A percentile compares a stretch with the other conserved stretches of the same genome.
Evolutionary conservation across 2,113 vertebrate genomes (phyloP).

Genomic region (Ciconia maguari): DNA sequence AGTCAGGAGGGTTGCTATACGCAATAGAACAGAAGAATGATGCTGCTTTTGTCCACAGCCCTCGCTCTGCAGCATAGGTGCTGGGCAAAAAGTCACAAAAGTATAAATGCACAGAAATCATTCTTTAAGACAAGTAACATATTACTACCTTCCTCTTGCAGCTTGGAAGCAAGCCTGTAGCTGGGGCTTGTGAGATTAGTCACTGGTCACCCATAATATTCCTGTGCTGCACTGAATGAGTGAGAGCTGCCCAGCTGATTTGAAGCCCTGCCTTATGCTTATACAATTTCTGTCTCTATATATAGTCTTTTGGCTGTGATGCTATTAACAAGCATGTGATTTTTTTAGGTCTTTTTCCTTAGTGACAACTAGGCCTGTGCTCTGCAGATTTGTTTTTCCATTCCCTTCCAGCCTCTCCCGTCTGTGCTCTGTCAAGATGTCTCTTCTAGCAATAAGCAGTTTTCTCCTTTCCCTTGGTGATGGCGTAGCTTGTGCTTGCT

Average conservation of each 20-base stretch:
- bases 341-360: background rate
- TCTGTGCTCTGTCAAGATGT: background rate
- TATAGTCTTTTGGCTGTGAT: background rate
- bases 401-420: background rate
- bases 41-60: background rate
- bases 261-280: background rate
- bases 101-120: background rate
- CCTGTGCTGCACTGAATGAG: background rate
- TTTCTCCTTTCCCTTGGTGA: background rate
- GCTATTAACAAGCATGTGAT: background rate
- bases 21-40: rapidly evolving
- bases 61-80: background rate
- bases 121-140: background rate
- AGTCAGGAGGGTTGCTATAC: background rate
- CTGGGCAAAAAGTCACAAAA: background rate
- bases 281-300: background rate
- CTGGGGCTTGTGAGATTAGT: background rate
- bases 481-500: background rate
- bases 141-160: background rate
- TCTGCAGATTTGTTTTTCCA: background rate
- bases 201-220: background rate
- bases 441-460: background rate
- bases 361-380: background rate
- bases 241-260: background rate
- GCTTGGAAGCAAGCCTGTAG: background rate